Conservation (phyloP, 2,113 vertebrate species). For the Myrmecophaga tridactyla region DNA sequence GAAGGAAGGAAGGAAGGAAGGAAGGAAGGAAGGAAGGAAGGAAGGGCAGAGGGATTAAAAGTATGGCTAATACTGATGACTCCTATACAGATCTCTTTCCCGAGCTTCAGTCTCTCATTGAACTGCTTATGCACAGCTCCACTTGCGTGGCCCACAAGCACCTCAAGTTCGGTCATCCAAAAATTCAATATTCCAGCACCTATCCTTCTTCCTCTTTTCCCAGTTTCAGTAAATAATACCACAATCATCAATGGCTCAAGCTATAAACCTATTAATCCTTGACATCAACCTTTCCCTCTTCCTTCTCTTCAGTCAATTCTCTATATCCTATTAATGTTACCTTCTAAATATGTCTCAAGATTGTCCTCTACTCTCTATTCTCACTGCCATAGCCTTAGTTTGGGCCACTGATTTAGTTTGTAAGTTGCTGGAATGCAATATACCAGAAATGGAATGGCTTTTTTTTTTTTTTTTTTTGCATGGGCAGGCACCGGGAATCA, state of each 20-base stretch:
- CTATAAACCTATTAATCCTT: background rate
- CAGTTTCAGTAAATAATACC: background rate
- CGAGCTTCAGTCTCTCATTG: background rate
- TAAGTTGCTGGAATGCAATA: too few species aligned
- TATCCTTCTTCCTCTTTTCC: background rate
- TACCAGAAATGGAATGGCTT: too few species aligned
- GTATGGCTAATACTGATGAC: background rate
- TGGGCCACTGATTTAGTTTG: too few species aligned
- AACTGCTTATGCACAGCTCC: background rate
- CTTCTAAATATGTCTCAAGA: background rate
- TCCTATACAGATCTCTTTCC: background rate
- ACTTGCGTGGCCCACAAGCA: background rate
- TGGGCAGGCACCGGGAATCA: too few species aligned
- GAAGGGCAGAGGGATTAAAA: too few species aligned
- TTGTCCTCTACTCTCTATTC: background rate
- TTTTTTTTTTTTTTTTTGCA: too few species aligned
- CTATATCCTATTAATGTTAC: background rate
- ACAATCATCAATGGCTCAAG: background rate
- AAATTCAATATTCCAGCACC: background rate
- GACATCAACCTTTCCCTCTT: background rate
- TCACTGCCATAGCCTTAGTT: background rate
- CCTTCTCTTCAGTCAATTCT: background rate
- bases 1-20: too few species aligned
- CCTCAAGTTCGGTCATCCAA: background rate
- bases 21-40: too few species aligned